Percentiles rank a stretch among this genome's conserved stretches.
These are phyloP conservation scores for Olivierus martensii DNA, from an alignment of 1,140 invertebrate species.

Conservation along the genomic window DNA sequence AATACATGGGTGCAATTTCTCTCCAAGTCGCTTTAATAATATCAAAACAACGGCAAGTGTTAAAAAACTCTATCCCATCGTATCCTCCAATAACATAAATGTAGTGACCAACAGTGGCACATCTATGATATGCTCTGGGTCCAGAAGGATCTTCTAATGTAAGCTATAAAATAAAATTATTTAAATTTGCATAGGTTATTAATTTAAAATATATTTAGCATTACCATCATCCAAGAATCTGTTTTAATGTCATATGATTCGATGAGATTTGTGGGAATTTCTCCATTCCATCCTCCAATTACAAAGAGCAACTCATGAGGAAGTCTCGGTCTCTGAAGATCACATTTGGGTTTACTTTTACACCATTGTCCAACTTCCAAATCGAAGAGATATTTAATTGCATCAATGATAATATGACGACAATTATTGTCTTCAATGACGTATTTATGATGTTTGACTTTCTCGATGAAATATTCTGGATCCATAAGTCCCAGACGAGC, in stretches of 20 bases:
- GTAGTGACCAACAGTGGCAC: slow-evolving; percentile 39
- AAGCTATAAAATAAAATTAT: too few relatives aligned
- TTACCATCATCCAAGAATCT: slow-evolving; percentile 54
- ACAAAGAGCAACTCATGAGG: slow-evolving; percentile 55
- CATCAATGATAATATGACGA: slow-evolving; percentile 55
- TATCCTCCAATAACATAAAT: slow-evolving; percentile 67
- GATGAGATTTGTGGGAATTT: slow-evolving; percentile 51
- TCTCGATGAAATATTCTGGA: slow-evolving; percentile 58
- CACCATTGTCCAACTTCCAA: slow-evolving; percentile 40
- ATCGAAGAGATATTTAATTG: slow-evolving; percentile 55
- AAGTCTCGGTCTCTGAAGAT: slow-evolving; percentile 45
- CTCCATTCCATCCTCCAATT: slow-evolving; percentile 59
- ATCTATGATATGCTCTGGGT: slow-evolving; percentile 54
- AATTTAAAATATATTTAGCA: neutral
- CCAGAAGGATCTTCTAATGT: slow-evolving; percentile 36
- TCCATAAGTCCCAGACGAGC: slow-evolving; percentile 71
- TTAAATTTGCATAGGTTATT: slow-evolving; percentile 30
- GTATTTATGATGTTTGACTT: slow-evolving; percentile 47
- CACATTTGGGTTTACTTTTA: neutral
- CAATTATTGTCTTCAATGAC: slow-evolving; percentile 47
- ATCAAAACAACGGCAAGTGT: slow-evolving; percentile 50
- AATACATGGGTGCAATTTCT: slow-evolving; percentile 56
- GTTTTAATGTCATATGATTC: slow-evolving; percentile 63
- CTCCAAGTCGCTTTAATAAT: slow-evolving; percentile 46
- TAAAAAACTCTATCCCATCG: slow-evolving; percentile 52